A percentile compares a stretch with the other conserved stretches of the same genome.
Conservation (phyloP, 2,888 invertebrate genomes). For the Busseola fusca region DNA sequence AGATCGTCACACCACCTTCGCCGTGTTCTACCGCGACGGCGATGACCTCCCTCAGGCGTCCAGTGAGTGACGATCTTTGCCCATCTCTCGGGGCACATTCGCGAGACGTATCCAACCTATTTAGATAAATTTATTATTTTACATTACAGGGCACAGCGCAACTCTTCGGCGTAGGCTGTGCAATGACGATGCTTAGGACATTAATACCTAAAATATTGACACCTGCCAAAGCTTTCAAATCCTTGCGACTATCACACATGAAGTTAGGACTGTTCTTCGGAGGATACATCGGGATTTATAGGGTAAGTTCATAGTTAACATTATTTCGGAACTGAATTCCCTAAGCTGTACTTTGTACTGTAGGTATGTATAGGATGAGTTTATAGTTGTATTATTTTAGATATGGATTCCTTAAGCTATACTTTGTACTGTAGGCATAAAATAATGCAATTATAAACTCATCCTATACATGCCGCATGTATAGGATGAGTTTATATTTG, state of each 20-base stretch:
- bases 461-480: too few relatives aligned
- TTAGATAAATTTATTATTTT: neutral
- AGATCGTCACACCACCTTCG: too few relatives aligned
- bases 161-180: slow-evolving; percentile 84
- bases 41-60: too few relatives aligned
- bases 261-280: slow-evolving; percentile 86
- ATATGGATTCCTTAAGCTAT: too few relatives aligned
- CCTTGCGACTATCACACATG: slow-evolving; percentile 79
- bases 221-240: slow-evolving; percentile 81
- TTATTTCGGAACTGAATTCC: neutral
- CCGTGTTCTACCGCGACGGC: too few relatives aligned
- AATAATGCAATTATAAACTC: too few relatives aligned
- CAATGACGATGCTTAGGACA: slow-evolving; percentile 83
- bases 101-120: neutral
- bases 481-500: too few relatives aligned
- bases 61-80: too few relatives aligned
- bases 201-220: slow-evolving; percentile 82
- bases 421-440: too few relatives aligned
- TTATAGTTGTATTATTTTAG: too few relatives aligned
- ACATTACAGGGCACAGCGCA: slow-evolving; percentile 82
- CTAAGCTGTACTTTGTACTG: too few relatives aligned
- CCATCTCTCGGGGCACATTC: too few relatives aligned
- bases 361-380: slow-evolving; percentile 86
- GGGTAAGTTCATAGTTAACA: slow-evolving; percentile 72
- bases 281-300: slow-evolving; percentile 87